These are phyloP conservation scores for Thunnus albacares DNA, from an alignment of 2,797 vertebrate species.

Conservation along the genomic window DNA sequence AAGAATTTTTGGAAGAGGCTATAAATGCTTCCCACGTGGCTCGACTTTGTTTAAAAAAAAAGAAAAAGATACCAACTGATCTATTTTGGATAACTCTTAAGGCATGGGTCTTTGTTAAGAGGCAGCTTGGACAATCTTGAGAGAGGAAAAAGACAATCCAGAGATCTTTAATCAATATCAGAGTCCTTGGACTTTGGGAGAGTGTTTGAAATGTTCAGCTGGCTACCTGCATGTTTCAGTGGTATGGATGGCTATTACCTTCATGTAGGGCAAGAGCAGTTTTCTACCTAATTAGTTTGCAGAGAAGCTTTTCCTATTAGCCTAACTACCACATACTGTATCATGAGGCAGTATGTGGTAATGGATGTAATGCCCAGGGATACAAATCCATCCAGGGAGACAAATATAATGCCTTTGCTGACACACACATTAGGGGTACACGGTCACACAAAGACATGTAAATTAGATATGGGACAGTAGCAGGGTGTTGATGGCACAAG, in stretches of 20 bases:
- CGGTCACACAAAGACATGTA: conserved; percentile 12
- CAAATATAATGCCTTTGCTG: conserved; percentile 13
- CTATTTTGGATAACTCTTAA: conserved; percentile 59
- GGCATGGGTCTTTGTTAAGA: conserved; percentile 17
- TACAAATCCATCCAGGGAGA: conserved; percentile 10
- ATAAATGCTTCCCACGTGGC: conserved; percentile 46
- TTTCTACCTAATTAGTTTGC: conserved; percentile 59
- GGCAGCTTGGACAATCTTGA: conserved; percentile 37
- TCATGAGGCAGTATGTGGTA: conserved; percentile 22
- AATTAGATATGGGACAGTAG: conserved; percentile 14
- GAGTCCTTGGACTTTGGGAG: conserved; percentile 49
- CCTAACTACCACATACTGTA: conserved; percentile 52
- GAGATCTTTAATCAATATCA: conserved; percentile 54
- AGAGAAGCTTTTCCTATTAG: conserved; percentile 50
- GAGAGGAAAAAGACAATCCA: conserved; percentile 47
- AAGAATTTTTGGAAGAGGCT: conserved; percentile 63
- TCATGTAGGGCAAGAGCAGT: conserved; percentile 26
- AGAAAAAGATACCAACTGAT: conserved; percentile 54
- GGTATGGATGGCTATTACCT: conserved; percentile 41
- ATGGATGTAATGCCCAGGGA: conserved; percentile 20
- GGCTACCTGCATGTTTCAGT: conserved; percentile 44
- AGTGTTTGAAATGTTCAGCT: conserved; percentile 42
- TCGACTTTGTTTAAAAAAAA: conserved; percentile 27
- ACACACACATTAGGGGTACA: background rate
- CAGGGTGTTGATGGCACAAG: background rate